Percentiles rank a stretch among this genome's conserved stretches.
These are phyloP conservation scores for Steromphala cineraria DNA, from an alignment of 2,888 invertebrate species.

Conservation along the genomic window DNA sequence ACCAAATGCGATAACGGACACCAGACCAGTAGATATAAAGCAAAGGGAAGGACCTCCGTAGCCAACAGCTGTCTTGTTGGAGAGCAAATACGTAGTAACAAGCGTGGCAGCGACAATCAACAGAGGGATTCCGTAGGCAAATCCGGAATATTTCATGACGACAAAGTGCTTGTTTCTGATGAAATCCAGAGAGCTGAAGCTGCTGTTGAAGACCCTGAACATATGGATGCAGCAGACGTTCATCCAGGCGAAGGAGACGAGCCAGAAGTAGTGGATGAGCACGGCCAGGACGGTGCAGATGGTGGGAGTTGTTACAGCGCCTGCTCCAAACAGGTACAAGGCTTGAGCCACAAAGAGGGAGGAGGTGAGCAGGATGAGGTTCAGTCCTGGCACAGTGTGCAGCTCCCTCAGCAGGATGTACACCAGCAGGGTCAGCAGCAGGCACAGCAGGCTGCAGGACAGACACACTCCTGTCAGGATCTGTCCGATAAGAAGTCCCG, in stretches of 20 bases:
- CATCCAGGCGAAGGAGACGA: constrained; percentile 14
- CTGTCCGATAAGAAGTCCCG: neutral
- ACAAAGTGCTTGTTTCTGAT: neutral
- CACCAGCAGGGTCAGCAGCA: neutral
- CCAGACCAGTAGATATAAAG: neutral
- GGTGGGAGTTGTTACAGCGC: neutral
- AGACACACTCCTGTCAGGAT: neutral
- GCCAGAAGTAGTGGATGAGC: constrained; percentile 21
- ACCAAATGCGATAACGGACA: neutral
- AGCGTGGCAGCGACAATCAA: neutral
- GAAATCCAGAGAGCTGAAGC: neutral
- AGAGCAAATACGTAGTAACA: neutral
- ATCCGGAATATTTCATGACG: neutral
- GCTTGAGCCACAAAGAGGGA: neutral
- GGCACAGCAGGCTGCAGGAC: neutral
- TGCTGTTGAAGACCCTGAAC: constrained; percentile 5
- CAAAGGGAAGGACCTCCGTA: neutral
- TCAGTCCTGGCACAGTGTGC: neutral
- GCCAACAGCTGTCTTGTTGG: neutral
- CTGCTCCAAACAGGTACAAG: constrained; percentile 1
- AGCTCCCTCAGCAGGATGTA: neutral
- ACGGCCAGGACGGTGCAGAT: constrained; percentile 3
- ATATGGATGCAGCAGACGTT: constrained; percentile 15
- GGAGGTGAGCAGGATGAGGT: neutral
- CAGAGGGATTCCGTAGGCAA: neutral